A percentile compares a stretch with the other conserved stretches of the same genome.
Conservation (phyloP, 2,797 vertebrate species). For the Etheostoma perlongum region DNA sequence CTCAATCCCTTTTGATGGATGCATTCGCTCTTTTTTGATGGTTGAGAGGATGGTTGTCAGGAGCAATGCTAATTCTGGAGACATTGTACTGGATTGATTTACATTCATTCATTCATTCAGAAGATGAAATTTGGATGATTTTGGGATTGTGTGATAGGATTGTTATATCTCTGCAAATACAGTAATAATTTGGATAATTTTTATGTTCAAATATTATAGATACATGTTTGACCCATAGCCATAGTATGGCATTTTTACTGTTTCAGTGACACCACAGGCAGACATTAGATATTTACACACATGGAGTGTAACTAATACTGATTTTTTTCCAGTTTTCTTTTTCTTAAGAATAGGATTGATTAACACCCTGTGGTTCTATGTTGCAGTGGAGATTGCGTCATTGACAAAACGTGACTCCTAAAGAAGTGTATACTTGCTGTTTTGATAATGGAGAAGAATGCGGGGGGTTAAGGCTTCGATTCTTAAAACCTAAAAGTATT, state of each 20-base stretch:
- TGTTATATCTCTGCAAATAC: constrained; percentile 9
- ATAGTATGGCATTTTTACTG: constrained; percentile 5
- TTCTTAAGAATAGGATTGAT: constrained; percentile 4
- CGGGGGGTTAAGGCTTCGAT: not conserved
- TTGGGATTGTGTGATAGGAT: constrained; percentile 11
- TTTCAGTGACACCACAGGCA: constrained; percentile 1
- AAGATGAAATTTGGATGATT: not conserved
- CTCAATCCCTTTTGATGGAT: constrained; percentile 41
- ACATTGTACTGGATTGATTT: constrained; percentile 10
- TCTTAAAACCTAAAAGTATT: constrained; percentile 24
- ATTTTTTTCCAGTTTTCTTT: not conserved
- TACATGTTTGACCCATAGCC: constrained; percentile 14
- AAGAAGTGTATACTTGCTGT: constrained; percentile 25
- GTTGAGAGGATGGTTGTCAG: constrained; percentile 21
- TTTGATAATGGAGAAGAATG: constrained; percentile 33
- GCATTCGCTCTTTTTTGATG: constrained; percentile 33
- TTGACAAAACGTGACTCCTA: constrained; percentile 29
- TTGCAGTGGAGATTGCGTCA: not conserved
- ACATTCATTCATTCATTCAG: constrained; percentile 16
- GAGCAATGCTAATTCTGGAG: constrained; percentile 11
- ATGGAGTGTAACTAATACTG: not conserved
- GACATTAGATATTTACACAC: constrained; percentile 11
- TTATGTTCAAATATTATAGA: not conserved
- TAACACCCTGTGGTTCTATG: not conserved
- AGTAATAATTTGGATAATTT: constrained; percentile 15